phyloP scores from a whole-genome alignment of 2,888 invertebrate genomes.

The Oithona nana region DNA sequence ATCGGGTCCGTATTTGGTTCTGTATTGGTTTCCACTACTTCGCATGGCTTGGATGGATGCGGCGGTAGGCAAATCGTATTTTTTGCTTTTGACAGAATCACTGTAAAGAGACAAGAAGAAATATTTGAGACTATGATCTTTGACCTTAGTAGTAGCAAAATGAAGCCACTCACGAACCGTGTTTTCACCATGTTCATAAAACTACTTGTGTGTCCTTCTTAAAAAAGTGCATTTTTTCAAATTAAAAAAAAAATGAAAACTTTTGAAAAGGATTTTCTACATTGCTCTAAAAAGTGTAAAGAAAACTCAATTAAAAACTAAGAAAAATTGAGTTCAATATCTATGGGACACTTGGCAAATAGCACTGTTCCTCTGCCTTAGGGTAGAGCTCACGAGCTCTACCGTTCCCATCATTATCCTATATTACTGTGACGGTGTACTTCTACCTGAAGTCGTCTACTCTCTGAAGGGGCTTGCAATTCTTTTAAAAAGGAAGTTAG shows the following conservation, averaged over 20 bases:
- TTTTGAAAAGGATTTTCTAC: neutral
- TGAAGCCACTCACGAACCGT: neutral
- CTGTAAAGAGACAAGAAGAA: conserved; percentile 4
- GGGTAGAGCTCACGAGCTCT: neutral
- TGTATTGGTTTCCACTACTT: neutral
- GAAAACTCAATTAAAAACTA: neutral
- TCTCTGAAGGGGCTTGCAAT: too few species aligned
- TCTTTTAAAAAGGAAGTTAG: too few species aligned
- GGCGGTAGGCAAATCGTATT: conserved; percentile 7
- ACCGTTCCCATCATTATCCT: neutral
- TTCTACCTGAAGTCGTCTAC: too few species aligned
- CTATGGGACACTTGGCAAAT: too few species aligned
- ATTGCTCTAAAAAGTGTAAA: neutral
- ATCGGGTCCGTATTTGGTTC: neutral
- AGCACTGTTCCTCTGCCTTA: neutral
- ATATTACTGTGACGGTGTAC: too few species aligned
- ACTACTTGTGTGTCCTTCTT: neutral
- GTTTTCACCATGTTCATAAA: neutral
- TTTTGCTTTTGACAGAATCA: conserved; percentile 5
- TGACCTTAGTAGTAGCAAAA: neutral
- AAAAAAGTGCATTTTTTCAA: neutral
- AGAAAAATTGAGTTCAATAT: neutral
- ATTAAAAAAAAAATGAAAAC: neutral
- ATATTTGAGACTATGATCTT: neutral
- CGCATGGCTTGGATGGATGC: neutral